Percentiles rank a stretch among this genome's conserved stretches.
Evolutionary conservation across 2,888 invertebrate genomes (phyloP).

Genomic region (Drosophila percnosoma): DNA sequence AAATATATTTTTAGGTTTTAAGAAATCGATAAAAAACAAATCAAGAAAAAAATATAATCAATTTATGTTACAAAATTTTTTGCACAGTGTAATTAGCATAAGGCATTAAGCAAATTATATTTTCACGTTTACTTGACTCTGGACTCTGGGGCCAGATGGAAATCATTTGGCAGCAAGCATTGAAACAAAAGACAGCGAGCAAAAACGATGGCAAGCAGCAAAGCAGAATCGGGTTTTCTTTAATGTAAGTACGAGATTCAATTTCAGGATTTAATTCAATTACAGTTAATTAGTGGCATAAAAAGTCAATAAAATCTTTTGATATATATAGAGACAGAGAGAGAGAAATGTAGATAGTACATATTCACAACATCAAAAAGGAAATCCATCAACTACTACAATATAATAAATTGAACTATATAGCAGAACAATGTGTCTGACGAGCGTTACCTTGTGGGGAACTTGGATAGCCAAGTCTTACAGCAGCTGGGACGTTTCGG

Average conservation of each 20-base stretch:
- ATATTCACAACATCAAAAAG: conserved; percentile 85
- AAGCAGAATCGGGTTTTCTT: conserved; percentile 69
- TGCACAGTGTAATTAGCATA: conserved; percentile 47
- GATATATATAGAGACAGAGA: conserved; percentile 61
- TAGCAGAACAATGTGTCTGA: conserved; percentile 19
- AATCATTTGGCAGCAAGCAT: conserved; percentile 67
- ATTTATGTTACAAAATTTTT: conserved; percentile 21
- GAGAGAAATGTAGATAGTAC: conserved; percentile 57
- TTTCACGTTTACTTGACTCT: conserved; percentile 66
- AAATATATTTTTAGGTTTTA: not conserved
- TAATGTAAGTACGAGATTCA: conserved; percentile 51
- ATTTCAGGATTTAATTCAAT: conserved; percentile 50
- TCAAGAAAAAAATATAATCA: conserved; percentile 1
- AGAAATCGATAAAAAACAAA: not conserved
- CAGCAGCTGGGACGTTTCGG: conserved; percentile 94
- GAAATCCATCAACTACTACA: conserved; percentile 83
- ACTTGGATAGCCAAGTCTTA: conserved; percentile 96
- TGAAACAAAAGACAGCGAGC: conserved; percentile 73
- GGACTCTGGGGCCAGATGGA: conserved; percentile 42
- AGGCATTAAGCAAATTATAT: conserved; percentile 56
- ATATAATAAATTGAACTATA: conserved; percentile 62
- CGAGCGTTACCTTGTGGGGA: conserved; percentile 90
- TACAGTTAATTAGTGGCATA: conserved; percentile 65
- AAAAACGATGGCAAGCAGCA: conserved; percentile 77
- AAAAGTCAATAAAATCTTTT: conserved; percentile 64